Evolutionary conservation across 2,888 invertebrate species (phyloP).

Genomic region (Eudasyphora cyanicolor): DNA sequence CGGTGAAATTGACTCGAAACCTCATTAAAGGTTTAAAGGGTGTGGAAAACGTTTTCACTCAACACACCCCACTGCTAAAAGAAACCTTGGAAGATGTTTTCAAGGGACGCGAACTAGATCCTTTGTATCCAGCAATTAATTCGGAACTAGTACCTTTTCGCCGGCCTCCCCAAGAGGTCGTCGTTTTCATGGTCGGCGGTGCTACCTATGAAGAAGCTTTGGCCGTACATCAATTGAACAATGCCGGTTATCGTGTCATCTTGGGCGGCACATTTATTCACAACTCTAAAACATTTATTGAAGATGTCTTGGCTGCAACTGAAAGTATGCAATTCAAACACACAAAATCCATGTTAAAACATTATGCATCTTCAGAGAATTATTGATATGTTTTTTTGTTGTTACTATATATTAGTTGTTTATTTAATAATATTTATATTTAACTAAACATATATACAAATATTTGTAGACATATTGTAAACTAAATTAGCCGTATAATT

Average conservation of each 20-base stretch:
- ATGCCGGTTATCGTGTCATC: slow-evolving; percentile 86
- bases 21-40: slow-evolving; percentile 88
- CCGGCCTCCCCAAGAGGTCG: slow-evolving; percentile 92
- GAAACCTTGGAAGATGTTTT: slow-evolving; percentile 94
- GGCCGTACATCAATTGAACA: slow-evolving; percentile 91
- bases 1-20: slow-evolving; percentile 86
- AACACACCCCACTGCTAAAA: slow-evolving; percentile 95
- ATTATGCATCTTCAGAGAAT: slow-evolving; percentile 82
- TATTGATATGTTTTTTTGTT: slow-evolving; percentile 70
- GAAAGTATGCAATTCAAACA: slow-evolving; percentile 85
- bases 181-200: slow-evolving; percentile 98
- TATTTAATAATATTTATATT: not conserved
- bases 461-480: slow-evolving; percentile 24
- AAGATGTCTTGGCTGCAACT: slow-evolving; percentile 87
- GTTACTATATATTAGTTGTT: not conserved
- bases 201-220: slow-evolving; percentile 97
- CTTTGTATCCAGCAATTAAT: slow-evolving; percentile 91
- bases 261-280: slow-evolving; percentile 96
- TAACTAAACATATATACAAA: not conserved
- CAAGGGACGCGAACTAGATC: slow-evolving; percentile 93
- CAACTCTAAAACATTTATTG: slow-evolving; percentile 90
- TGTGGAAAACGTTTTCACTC: slow-evolving; percentile 99
- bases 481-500: not conserved
- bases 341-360: slow-evolving; percentile 87
- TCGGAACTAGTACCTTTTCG: slow-evolving; percentile 82